Evolutionary conservation across 2,113 vertebrate genomes (phyloP), one percentile per base, ranked within the genome.

Genomic region (Perccottus glenii): DNA sequence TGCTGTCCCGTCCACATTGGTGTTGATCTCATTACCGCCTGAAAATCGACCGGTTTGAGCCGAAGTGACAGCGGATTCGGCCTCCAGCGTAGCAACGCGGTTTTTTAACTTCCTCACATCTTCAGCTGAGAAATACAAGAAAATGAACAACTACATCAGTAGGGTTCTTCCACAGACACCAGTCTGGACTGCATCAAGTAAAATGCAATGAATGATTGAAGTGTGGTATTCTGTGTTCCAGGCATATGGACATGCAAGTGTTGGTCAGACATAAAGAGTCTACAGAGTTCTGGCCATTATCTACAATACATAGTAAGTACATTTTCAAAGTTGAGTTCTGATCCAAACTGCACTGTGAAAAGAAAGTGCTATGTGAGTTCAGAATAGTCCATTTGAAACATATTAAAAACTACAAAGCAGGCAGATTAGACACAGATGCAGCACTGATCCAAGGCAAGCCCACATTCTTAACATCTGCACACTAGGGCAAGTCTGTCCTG

Each of bases 101-200:
- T 90, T 90, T 78, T 93, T 97, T 87, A 99, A 92, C 63, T 93
- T 95, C 78, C 90, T 94, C 75, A 99, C 91, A 40, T 98, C 94
- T 60, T 98, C 95, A 5, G 94, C 97, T 98, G 90, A 46, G 73
- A 10, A 36, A 1, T 56, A 55, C 11, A 45, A 32, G 14, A 47
- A 56, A 42, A 2, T 11, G 51, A 42, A 33, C 5, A 19, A 15
- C 11, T 11, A 51, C 15, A 60, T 40, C 4, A 40, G 8, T 56
- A 11, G 1, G 3, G 19, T 27, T 27, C 19, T 27, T 27, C 19
- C 19, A 27, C 19, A 27, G 3, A 27, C 19, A 27, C 19, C 19
- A 27, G 19, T 27, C 1, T 27, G 19, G 19, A 27, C n/a, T 27
- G 19, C 19, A 27, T 27, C 19, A 27, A 27, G 19, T 27, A 2